Conservation (phyloP, 2,888 invertebrate species). For the Lasioglossum vierecki region DNA sequence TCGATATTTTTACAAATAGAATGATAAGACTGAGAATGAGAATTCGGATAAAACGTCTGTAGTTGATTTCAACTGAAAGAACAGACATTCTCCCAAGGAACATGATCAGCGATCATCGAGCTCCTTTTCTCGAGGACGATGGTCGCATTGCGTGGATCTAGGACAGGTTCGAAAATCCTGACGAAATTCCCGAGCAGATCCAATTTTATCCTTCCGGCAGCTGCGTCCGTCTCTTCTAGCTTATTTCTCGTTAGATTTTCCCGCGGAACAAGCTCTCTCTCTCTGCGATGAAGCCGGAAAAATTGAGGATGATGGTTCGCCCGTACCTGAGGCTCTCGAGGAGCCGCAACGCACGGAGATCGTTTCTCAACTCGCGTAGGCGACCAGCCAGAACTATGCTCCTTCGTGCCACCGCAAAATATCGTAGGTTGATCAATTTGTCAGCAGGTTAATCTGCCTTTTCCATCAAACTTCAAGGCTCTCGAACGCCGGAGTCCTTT, state of each 20-base stretch:
- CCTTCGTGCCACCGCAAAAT: constrained; percentile 44
- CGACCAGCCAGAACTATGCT: constrained; percentile 29
- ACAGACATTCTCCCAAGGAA: neutral
- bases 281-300: neutral
- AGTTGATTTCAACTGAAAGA: neutral
- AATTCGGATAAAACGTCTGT: neutral
- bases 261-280: constrained; percentile 13
- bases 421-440: constrained; percentile 56
- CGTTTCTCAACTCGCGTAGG: constrained; percentile 46
- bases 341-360: neutral
- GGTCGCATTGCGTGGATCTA: neutral
- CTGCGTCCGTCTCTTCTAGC: constrained; percentile 36
- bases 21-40: no score
- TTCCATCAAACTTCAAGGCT: constrained; percentile 65
- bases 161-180: constrained; percentile 30
- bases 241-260: constrained; percentile 56
- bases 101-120: neutral
- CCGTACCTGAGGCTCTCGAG: neutral
- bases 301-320: neutral
- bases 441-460: constrained; percentile 61
- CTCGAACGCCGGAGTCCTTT: constrained; percentile 49
- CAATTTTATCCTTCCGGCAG: constrained; percentile 71
- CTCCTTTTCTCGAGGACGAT: neutral
- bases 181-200: constrained; percentile 52
- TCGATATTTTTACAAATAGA: no score